phyloP scores from a whole-genome alignment of 2,888 invertebrate species.

The Ametastegia equiseti region DNA sequence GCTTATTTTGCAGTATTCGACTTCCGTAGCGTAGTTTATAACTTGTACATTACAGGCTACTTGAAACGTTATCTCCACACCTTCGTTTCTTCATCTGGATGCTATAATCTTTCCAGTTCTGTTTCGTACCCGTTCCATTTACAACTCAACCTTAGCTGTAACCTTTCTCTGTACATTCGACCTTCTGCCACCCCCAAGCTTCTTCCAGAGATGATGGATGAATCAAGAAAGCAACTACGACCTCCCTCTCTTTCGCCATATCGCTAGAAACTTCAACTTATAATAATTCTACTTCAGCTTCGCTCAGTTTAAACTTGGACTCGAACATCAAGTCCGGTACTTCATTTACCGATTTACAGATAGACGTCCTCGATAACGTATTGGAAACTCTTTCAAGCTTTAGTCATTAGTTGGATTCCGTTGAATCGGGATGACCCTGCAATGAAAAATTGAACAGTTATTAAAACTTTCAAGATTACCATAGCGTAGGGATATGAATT shows the following conservation, averaged over 20 bases:
- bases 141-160: conserved; percentile 40
- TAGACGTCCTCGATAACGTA: not conserved
- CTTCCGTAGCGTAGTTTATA: conserved; percentile 27
- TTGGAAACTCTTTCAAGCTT: not conserved
- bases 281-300: conserved; percentile 20
- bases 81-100: conserved; percentile 38
- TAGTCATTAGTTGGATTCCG: not conserved
- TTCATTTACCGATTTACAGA: conserved; percentile 15
- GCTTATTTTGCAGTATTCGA: conserved; percentile 21
- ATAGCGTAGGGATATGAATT: not conserved
- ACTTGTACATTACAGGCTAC: conserved; percentile 29
- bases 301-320: not conserved
- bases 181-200: conserved; percentile 64
- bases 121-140: conserved; percentile 36
- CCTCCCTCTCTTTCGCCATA: conserved; percentile 41
- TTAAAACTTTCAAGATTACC: not conserved
- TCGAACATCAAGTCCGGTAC: not conserved
- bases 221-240: conserved; percentile 51
- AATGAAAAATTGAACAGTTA: not conserved
- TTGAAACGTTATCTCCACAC: conserved; percentile 44
- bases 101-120: conserved; percentile 36
- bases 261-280: conserved; percentile 27
- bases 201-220: conserved; percentile 68
- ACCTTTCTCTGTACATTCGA: conserved; percentile 38
- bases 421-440: not conserved